Percentiles rank a stretch among this genome's conserved stretches.
These are phyloP conservation scores for Entelurus aequoreus DNA, from an alignment of 2,113 vertebrate species.

Conservation along the genomic window DNA sequence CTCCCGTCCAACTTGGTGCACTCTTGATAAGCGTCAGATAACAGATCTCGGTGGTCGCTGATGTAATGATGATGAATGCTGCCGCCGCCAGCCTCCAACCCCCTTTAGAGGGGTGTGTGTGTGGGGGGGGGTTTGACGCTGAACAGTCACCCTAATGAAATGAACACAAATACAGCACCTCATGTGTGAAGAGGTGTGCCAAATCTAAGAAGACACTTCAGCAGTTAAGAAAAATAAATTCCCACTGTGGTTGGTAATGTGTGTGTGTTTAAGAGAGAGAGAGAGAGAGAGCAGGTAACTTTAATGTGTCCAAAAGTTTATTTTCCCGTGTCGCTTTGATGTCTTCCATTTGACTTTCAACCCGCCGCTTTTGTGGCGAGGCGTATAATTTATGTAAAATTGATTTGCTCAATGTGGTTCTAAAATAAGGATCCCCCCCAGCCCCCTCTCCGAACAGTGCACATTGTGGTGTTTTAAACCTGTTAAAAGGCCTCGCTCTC, in stretches of 20 bases:
- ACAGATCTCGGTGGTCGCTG: conserved; percentile 84
- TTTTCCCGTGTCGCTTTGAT: conserved; percentile 75
- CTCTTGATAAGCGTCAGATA: conserved; percentile 82
- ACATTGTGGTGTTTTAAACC: conserved; percentile 77
- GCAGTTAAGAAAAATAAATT: conserved; percentile 50
- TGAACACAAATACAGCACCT: conserved; percentile 74
- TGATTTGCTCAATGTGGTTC: conserved; percentile 81
- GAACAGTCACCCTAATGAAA: conserved; percentile 82
- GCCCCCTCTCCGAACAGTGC: conserved; percentile 51
- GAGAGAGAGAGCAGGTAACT: neutral
- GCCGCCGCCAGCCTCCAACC: conserved; percentile 60
- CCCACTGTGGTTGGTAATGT: conserved; percentile 11
- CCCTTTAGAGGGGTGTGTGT: too few species aligned
- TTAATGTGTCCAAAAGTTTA: conserved; percentile 57
- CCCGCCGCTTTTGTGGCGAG: conserved; percentile 67
- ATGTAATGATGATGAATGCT: conserved; percentile 94
- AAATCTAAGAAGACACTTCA: conserved; percentile 62
- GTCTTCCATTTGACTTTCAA: conserved; percentile 76
- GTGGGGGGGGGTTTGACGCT: conserved; percentile 65
- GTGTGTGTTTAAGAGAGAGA: neutral
- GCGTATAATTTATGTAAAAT: conserved; percentile 83
- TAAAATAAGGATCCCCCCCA: conserved; percentile 65
- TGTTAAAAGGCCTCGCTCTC: conserved; percentile 72
- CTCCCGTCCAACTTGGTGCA: conserved; percentile 57
- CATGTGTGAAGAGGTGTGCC: conserved; percentile 31